Evolutionary conservation across 37 sponge, comb jelly and placozoan species (phyloP).

Genomic region (Aplysina aerophoba): DNA sequence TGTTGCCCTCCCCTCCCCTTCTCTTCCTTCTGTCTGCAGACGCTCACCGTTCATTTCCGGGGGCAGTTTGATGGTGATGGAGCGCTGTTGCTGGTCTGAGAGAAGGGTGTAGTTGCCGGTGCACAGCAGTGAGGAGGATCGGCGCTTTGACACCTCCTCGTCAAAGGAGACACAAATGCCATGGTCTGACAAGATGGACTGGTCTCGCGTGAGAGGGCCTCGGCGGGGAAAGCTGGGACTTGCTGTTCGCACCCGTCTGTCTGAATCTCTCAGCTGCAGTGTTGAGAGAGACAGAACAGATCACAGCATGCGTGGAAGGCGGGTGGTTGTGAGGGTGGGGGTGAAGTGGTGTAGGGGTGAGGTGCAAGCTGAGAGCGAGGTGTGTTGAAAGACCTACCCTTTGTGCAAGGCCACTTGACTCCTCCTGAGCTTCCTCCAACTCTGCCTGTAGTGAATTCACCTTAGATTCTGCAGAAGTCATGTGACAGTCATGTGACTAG

Average conservation of each 20-base stretch:
- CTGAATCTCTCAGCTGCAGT: not conserved
- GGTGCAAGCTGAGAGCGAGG: too few relatives aligned
- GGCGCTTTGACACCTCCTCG: conserved; percentile 11
- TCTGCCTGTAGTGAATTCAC: not conserved
- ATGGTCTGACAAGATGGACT: conserved; percentile 24
- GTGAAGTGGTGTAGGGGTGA: too few relatives aligned
- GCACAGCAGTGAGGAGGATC: not conserved
- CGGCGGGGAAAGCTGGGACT: conserved; percentile 1
- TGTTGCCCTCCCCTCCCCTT: too few relatives aligned
- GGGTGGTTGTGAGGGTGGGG: not conserved
- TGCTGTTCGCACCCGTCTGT: not conserved
- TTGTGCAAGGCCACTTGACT: not conserved
- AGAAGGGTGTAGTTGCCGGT: not conserved
- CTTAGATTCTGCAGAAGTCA: not conserved
- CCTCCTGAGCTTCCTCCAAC: conserved; percentile 9
- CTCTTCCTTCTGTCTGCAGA: not conserved
- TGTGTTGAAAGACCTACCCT: too few relatives aligned
- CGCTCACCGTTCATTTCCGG: conserved; percentile 16
- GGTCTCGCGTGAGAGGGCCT: not conserved
- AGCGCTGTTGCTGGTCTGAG: not conserved
- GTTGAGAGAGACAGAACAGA: not conserved
- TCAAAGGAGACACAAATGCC: conserved; percentile 33
- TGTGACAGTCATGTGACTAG: too few relatives aligned
- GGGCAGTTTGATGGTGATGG: conserved; percentile 13
- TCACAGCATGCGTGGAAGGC: too few relatives aligned